Conservation (phyloP, 2,888 invertebrate species). For the Bembecia ichneumoniformis region DNA sequence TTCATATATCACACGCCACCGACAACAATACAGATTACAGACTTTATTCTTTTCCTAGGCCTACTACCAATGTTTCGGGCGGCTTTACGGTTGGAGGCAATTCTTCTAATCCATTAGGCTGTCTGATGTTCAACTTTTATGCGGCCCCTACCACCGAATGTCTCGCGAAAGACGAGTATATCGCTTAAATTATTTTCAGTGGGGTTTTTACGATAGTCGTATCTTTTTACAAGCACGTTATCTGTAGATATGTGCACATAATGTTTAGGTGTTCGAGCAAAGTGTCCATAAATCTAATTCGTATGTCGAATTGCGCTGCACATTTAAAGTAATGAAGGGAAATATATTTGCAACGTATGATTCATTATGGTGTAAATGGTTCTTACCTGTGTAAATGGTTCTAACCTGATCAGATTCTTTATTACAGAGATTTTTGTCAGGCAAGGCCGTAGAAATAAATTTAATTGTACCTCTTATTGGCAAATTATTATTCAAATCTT, state of each 20-base stretch:
- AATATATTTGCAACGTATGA: no score
- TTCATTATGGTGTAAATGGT: no score
- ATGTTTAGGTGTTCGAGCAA: constrained; percentile 56
- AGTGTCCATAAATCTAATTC: constrained; percentile 65
- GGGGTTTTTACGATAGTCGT: constrained; percentile 66
- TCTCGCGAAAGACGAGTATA: constrained; percentile 62
- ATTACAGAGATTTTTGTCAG: no score
- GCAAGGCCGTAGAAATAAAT: no score
- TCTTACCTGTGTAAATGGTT: no score
- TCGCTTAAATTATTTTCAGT: constrained; percentile 70
- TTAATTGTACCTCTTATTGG: no score
- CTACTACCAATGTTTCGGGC: constrained; percentile 42
- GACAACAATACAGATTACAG: constrained; percentile 40
- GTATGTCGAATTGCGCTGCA: constrained; percentile 48
- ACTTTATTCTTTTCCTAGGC: constrained; percentile 48
- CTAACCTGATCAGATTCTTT: no score
- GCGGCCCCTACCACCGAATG: constrained; percentile 62
- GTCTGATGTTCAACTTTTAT: constrained; percentile 68
- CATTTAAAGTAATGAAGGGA: background rate
- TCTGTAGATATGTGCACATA: constrained; percentile 63
- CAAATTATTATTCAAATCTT: no score
- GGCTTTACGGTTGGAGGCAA: constrained; percentile 59
- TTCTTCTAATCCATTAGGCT: constrained; percentile 70
- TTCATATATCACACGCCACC: constrained; percentile 31
- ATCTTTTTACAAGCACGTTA: constrained; percentile 70